A percentile compares a stretch with the other conserved stretches of the same genome.
Evolutionary conservation across 2,888 invertebrate genomes (phyloP).

Genomic region (Glomeris marginata): DNA sequence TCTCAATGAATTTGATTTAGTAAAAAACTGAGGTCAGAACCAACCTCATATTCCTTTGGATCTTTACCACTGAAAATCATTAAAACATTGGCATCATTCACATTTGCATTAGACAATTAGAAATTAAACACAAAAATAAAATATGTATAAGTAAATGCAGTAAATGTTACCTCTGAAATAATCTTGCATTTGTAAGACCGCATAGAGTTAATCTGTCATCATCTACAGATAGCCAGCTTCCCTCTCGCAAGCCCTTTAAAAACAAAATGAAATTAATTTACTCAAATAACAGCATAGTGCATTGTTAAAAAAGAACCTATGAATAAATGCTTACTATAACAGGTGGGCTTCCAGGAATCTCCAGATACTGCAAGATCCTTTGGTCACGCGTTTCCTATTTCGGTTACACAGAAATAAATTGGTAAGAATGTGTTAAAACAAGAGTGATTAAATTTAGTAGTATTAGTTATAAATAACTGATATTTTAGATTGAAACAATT

Average conservation of each 20-base stretch:
- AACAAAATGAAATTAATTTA: slow-evolving; percentile 1
- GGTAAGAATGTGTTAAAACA: not conserved
- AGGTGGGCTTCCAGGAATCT: slow-evolving; percentile 40
- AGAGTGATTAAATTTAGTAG: not conserved
- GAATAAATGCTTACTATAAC: slow-evolving; percentile 35
- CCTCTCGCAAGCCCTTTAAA: slow-evolving; percentile 48
- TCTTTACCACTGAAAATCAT: slow-evolving; percentile 36
- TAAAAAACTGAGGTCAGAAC: slow-evolving; percentile 46
- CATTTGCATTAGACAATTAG: too few species aligned
- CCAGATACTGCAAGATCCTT: slow-evolving; percentile 51
- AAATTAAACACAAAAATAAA: slow-evolving; percentile 1
- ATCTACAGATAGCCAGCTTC: slow-evolving; percentile 46
- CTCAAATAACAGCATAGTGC: too few species aligned
- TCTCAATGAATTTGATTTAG: slow-evolving; percentile 19
- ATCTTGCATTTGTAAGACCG: slow-evolving; percentile 45
- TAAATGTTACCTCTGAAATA: slow-evolving; percentile 47
- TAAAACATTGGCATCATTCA: slow-evolving; percentile 3
- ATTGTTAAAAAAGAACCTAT: not conserved
- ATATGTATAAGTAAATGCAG: slow-evolving; percentile 8
- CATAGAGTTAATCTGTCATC: slow-evolving; percentile 42
- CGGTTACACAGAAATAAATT: not conserved
- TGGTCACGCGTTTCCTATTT: slow-evolving; percentile 53
- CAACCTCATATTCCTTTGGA: slow-evolving; percentile 39
- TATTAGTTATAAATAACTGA: not conserved
- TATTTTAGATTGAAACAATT: not conserved